Evolutionary conservation across 2,113 vertebrate species (phyloP).

Genomic region (Xerus inauris): DNA sequence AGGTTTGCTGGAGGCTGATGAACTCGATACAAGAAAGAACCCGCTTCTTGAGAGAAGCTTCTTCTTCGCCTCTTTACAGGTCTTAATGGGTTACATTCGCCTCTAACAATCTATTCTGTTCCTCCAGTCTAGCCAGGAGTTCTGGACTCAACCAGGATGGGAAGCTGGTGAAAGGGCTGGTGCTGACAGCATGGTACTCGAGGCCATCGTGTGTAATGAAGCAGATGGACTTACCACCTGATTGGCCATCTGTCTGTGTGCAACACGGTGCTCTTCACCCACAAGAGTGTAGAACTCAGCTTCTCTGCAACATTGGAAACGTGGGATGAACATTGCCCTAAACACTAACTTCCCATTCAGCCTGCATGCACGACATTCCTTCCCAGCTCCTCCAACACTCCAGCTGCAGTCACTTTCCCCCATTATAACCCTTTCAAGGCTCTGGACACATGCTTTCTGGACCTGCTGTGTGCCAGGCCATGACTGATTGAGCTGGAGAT

Average conservation of each 20-base stretch:
- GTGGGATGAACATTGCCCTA: background rate
- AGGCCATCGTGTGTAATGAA: slow-evolving; percentile 92
- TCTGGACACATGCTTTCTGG: too few relatives aligned
- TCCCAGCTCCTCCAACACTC: background rate
- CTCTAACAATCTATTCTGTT: slow-evolving; percentile 91
- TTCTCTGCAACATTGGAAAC: slow-evolving; percentile 94
- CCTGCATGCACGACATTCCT: background rate
- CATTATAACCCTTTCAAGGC: too few relatives aligned
- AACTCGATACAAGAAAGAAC: too few relatives aligned
- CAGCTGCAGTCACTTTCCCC: background rate
- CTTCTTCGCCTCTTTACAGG: background rate
- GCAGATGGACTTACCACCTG: slow-evolving; percentile 96
- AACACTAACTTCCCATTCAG: background rate
- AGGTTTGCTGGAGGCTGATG: too few relatives aligned
- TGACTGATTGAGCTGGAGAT: background rate
- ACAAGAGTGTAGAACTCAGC: slow-evolving; percentile 99
- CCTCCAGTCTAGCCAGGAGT: slow-evolving; percentile 96
- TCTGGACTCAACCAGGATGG: slow-evolving; percentile 93
- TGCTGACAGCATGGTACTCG: slow-evolving; percentile 93
- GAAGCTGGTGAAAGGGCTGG: slow-evolving; percentile 92
- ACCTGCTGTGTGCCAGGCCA: background rate
- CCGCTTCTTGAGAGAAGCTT: background rate
- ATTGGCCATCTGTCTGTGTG: slow-evolving; percentile 99
- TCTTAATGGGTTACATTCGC: background rate
- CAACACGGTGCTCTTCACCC: slow-evolving; percentile 98